Conservation (phyloP, 1,140 invertebrate species). For the Lepidurus arcticus region DNA sequence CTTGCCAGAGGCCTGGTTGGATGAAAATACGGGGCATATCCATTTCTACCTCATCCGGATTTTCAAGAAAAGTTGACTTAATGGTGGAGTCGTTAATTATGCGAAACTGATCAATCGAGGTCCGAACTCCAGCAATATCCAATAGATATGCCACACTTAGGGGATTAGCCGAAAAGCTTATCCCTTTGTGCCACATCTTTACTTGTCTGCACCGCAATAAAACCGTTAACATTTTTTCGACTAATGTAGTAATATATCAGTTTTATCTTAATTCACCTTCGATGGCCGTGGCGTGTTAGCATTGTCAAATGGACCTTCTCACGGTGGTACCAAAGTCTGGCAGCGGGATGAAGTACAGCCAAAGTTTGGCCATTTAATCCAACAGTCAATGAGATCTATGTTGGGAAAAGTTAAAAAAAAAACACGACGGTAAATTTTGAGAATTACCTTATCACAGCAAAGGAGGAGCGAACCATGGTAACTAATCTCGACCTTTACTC, state of each 20-base stretch:
- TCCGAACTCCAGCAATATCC: slow-evolving; percentile 3
- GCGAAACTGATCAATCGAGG: background rate
- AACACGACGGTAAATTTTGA: no score
- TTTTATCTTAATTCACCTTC: background rate
- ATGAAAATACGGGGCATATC: background rate
- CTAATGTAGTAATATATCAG: background rate
- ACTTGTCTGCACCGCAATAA: background rate
- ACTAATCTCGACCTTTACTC: background rate
- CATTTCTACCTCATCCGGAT: background rate
- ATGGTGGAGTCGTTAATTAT: slow-evolving; percentile 2
- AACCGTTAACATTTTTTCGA: background rate
- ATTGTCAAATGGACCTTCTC: background rate
- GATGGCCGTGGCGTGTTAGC: background rate
- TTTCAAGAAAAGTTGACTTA: background rate
- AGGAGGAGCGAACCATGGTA: background rate
- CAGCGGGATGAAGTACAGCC: background rate
- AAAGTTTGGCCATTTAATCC: background rate
- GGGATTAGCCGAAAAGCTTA: background rate
- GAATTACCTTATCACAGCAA: background rate
- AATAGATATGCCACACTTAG: background rate
- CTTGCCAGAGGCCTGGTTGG: background rate
- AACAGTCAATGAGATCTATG: background rate
- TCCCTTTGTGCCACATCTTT: background rate
- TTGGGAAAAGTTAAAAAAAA: background rate
- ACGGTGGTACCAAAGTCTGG: background rate